phyloP scores from a whole-genome alignment of 2,113 vertebrate genomes.

The Penelope pileata region DNA sequence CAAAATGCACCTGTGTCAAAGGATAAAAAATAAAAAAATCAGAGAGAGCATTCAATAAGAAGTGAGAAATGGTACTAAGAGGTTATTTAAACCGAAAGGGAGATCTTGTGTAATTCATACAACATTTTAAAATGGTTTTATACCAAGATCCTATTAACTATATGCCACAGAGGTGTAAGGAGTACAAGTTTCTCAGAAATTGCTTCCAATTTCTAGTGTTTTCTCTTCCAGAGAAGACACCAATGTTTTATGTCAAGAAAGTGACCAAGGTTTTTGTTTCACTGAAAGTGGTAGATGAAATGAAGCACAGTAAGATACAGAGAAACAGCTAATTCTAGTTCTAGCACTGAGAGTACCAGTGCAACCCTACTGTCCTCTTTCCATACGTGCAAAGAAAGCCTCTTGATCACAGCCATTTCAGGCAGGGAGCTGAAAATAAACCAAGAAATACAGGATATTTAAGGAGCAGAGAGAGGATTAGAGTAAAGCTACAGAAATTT shows the following conservation, averaged over 20 bases:
- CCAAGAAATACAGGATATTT: neutral
- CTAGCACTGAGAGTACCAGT: neutral
- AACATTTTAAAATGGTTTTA: neutral
- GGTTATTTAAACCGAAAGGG: neutral
- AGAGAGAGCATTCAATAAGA: fast-evolving
- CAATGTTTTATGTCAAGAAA: neutral
- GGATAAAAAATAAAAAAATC: neutral
- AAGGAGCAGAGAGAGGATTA: neutral
- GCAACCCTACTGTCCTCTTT: neutral
- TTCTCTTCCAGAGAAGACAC: neutral
- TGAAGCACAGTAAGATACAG: constrained; percentile 36
- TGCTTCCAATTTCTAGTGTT: neutral
- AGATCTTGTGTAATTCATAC: neutral
- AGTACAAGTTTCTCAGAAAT: neutral
- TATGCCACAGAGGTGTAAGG: neutral
- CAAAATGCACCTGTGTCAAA: neutral
- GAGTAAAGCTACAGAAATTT: neutral
- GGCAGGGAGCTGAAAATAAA: neutral
- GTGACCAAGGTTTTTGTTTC: constrained; percentile 22
- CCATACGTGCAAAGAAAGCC: neutral
- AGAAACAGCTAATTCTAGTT: constrained; percentile 49
- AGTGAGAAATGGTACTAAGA: neutral
- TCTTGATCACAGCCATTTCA: neutral
- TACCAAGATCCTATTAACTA: neutral
- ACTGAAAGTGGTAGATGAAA: constrained; percentile 49